A percentile compares a stretch with the other conserved stretches of the same genome.
Evolutionary conservation across 92 coral and sea anemone species (phyloP).

Genomic region (Blastomussa wellsi): DNA sequence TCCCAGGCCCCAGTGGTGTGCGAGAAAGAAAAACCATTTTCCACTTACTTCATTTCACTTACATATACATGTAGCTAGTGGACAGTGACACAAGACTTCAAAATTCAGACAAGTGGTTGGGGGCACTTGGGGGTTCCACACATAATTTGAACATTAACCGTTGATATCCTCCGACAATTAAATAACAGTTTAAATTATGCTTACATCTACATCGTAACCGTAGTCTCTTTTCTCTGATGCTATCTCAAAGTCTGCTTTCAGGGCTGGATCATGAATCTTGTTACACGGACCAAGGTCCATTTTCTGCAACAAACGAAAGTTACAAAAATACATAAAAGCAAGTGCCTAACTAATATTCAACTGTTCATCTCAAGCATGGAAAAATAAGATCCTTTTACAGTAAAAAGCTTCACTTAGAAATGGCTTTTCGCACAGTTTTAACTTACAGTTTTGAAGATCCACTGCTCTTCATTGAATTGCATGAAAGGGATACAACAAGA

Average conservation of each 20-base stretch:
- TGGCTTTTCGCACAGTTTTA: slow-evolving; percentile 34
- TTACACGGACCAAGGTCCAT: slow-evolving; percentile 97
- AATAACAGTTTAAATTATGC: slow-evolving; percentile 3
- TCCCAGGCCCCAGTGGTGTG: too few species aligned
- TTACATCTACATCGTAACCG: slow-evolving; percentile 94
- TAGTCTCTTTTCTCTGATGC: slow-evolving; percentile 87
- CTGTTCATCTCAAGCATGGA: not conserved
- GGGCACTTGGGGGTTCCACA: too few species aligned
- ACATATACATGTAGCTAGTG: too few species aligned
- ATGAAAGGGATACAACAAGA: slow-evolving; percentile 52
- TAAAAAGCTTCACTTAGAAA: slow-evolving; percentile 15
- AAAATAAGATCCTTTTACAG: not conserved
- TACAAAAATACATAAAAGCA: not conserved
- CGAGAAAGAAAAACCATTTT: too few species aligned
- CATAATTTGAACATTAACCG: too few species aligned
- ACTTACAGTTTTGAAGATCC: slow-evolving; percentile 54
- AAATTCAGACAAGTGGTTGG: too few species aligned
- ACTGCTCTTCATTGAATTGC: slow-evolving; percentile 45
- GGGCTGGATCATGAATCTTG: slow-evolving; percentile 88
- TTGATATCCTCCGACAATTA: too few species aligned
- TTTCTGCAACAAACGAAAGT: slow-evolving; percentile 64
- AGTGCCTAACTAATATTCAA: not conserved
- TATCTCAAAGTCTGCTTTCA: slow-evolving; percentile 90
- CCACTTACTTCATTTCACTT: too few species aligned
- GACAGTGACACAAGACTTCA: too few species aligned